Conservation (phyloP, 2,888 invertebrate species). For the Heliconius ismenius region DNA sequence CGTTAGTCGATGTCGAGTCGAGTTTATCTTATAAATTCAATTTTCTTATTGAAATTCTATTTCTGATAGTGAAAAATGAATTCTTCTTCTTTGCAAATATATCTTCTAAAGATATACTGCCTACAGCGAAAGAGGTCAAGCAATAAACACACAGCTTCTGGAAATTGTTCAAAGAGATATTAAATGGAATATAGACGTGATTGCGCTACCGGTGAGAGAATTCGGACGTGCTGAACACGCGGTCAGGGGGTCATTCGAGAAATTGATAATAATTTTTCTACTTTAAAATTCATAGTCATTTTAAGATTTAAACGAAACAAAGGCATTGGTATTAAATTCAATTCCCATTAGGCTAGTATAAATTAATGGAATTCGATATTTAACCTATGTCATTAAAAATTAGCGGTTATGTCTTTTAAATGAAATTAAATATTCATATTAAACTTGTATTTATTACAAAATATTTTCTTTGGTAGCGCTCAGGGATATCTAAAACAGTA, state of each 20-base stretch:
- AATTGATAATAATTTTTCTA: not conserved
- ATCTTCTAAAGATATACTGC: constrained; percentile 1
- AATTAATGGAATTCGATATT: too few species aligned
- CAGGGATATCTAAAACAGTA: not conserved
- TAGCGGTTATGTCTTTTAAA: too few species aligned
- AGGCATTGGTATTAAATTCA: too few species aligned
- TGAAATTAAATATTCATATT: too few species aligned
- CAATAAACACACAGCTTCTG: constrained; percentile 11
- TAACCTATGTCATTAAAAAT: too few species aligned
- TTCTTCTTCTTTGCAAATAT: not conserved
- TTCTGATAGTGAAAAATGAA: not conserved
- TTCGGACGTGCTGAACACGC: constrained; percentile 23
- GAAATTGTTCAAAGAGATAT: constrained; percentile 23
- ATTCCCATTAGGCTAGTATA: too few species aligned
- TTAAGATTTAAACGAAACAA: not conserved
- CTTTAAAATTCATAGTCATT: not conserved
- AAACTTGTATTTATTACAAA: too few species aligned
- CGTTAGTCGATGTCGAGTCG: too few species aligned
- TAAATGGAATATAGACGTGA: constrained; percentile 33
- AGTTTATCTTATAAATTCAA: not conserved
- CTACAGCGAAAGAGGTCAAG: constrained; percentile 6
- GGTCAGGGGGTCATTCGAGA: constrained; percentile 30
- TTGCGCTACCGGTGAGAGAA: constrained; percentile 27
- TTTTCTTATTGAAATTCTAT: not conserved
- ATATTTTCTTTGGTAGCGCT: not conserved